Base-by-base conservation (phyloP, 2,888 invertebrate species). In the Lamproptera curius region DNA sequence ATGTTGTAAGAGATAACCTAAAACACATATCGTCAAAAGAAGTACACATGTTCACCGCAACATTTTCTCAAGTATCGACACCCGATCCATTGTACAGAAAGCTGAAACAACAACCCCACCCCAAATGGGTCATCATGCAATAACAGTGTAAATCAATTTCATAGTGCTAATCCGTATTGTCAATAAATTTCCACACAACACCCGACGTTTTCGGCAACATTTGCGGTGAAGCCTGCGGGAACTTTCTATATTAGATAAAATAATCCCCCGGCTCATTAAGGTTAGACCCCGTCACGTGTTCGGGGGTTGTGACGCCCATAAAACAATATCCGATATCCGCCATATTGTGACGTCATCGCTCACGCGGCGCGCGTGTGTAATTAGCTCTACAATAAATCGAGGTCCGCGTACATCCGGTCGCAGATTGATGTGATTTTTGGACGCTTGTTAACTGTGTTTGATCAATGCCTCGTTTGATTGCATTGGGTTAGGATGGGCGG, bases 231-330 rank as follows among this genome's bases (percentile, higher is more conserved):
- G 17, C 10, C 31, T 28, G 31, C 20, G 33, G 34, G 42, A 48
- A 48, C 34, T 55, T 55, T 52, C 46, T 51, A 45, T 52, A 53
- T 55, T 51, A 49, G 47, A 53, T 55, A 47, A 53, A 55, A 40
- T 38, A 51, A 48, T 50, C 55, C 48, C 42, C 41, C 43, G 50
- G 55, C 54, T 54, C 54, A 55, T 53, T 55, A 55, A 52, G 51
- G 55, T 42, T 55, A 54, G 53, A 52, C 53, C 54, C 28, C 52
- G 50, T 53, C 55, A 57, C 56, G 53, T 53, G 53, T 48, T 33
- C 26, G 31, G 38, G 53, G 51, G 47, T 50, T 50, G 50, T 47
- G 42, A 50, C 48, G 48, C 39, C 46, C 13, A 35, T 16, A 20
- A 47, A 42, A 48, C 42, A 48, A 48, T 50, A 41, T 40, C 39